These are phyloP conservation scores for Dinomys branickii DNA, from an alignment of 2,113 vertebrate genomes.

Conservation along the genomic window DNA sequence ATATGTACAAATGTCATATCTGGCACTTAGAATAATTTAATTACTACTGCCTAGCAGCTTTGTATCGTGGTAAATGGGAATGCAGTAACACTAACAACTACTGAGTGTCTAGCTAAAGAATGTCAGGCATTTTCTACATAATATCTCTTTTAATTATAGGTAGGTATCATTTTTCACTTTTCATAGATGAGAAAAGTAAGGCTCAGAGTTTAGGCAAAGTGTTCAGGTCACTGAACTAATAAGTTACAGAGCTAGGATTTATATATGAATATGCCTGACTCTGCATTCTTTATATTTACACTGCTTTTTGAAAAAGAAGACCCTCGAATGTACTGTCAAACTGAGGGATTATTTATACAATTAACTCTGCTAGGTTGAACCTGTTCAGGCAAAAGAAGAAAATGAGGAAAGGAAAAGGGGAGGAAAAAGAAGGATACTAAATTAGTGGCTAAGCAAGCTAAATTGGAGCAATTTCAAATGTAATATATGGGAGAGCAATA, in stretches of 20 bases:
- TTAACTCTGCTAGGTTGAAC: neutral
- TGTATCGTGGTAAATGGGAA: neutral
- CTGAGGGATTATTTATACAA: neutral
- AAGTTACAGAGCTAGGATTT: constrained; percentile 10
- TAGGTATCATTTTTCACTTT: constrained; percentile 8
- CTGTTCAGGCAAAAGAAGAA: neutral
- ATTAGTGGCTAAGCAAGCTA: neutral
- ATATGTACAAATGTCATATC: neutral
- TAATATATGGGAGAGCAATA: neutral
- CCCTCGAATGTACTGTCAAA: neutral
- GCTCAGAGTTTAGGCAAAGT: neutral
- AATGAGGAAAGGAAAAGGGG: neutral
- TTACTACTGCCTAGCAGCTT: neutral
- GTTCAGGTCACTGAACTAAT: neutral
- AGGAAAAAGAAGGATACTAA: neutral
- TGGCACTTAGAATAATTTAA: constrained; percentile 21
- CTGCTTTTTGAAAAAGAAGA: neutral
- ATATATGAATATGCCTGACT: neutral
- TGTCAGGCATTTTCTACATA: constrained; percentile 25
- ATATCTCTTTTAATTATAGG: neutral
- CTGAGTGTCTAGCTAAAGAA: neutral
- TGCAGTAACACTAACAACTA: neutral
- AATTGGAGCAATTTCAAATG: neutral
- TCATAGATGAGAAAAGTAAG: neutral
- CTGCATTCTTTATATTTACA: neutral